Evolutionary conservation across 2,113 vertebrate species (phyloP), one percentile per base, ranked within the genome.

Genomic region (Ceuthmochares aereus): DNA sequence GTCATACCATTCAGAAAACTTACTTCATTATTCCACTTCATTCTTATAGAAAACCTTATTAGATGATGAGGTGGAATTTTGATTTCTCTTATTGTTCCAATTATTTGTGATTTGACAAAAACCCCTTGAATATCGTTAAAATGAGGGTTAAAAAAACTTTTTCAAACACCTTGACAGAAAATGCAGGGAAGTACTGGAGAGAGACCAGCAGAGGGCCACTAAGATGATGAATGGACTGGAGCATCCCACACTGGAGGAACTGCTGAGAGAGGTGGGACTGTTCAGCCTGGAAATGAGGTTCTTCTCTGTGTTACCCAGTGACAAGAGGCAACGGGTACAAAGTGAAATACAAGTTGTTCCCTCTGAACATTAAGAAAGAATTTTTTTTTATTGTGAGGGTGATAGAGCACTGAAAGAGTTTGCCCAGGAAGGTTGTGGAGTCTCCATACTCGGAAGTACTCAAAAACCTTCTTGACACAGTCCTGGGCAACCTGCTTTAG

Each of bases 381-480:
- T 40, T 49, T 40, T 49, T 49, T 22, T 49, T 59, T 43, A 51
- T n/a, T 34, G 25, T 32, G 21, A 12, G 19, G 11, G 7, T 76
- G 30, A 37, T 19, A 52, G 16, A 36, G 5, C 40, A 70, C 34
- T 51, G 29, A 21, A 43, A 66, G 13, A 70, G 8, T 13, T 36
- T 80, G 12, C n/a, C 9, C 22, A 67, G 12, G 20, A 15, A 55
- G 3, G 12, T 6, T 36, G 34, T 9, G 10, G 30, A 20, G 6
- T 20, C 21, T 64, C 9, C 14, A 22, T 86, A 7, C 34, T 74
- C 60, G 30, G 7, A 32, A 2, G 6, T 34, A 12, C 22, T 47
- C 1, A 0, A 52, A 70, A 79, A 60, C 4, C 16, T 17, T 49
- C 30, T 40, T 6, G 37, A 77, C 1, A 0, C 21, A 15, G 6